A percentile compares a stretch with the other conserved stretches of the same genome.
phyloP scores from a whole-genome alignment of 1,140 invertebrate species.

The Megalopta genalis region DNA sequence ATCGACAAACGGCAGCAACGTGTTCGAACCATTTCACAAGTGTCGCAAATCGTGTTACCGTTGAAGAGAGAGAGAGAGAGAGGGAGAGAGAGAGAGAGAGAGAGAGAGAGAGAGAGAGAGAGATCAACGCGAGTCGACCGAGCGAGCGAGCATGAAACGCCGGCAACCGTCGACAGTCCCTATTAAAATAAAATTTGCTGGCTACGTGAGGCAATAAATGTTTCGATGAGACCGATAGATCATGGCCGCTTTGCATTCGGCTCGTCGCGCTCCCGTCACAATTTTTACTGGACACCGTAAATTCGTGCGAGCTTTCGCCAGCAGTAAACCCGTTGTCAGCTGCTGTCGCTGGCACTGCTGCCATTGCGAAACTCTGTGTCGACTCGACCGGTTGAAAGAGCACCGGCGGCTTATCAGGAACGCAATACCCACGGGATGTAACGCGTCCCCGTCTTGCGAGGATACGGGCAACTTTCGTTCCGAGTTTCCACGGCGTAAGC shows the following conservation, averaged over 20 bases:
- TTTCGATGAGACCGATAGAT: not conserved
- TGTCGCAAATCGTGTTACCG: conserved; percentile 15
- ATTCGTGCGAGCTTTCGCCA: not conserved
- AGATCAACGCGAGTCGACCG: no score
- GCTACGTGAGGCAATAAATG: conserved; percentile 15
- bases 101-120: no score
- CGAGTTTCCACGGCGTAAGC: not conserved
- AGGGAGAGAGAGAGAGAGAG: no score
- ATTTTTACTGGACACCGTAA: conserved; percentile 5
- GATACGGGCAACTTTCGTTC: not conserved
- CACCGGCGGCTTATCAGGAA: not conserved
- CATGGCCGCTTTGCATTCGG: not conserved
- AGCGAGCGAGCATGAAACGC: no score
- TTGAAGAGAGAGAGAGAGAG: not conserved
- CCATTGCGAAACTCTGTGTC: not conserved
- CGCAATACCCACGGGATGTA: no score
- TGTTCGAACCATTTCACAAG: not conserved
- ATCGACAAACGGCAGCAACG: not conserved
- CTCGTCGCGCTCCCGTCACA: not conserved
- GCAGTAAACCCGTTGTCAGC: not conserved
- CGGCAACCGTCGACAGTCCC: not conserved
- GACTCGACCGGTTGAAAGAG: not conserved
- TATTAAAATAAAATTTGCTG: conserved; percentile 41
- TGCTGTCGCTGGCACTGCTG: no score
- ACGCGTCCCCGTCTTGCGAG: conserved; percentile 11